Conservation (phyloP, 2,888 invertebrate species). For the Sarcophaga carnaria region DNA sequence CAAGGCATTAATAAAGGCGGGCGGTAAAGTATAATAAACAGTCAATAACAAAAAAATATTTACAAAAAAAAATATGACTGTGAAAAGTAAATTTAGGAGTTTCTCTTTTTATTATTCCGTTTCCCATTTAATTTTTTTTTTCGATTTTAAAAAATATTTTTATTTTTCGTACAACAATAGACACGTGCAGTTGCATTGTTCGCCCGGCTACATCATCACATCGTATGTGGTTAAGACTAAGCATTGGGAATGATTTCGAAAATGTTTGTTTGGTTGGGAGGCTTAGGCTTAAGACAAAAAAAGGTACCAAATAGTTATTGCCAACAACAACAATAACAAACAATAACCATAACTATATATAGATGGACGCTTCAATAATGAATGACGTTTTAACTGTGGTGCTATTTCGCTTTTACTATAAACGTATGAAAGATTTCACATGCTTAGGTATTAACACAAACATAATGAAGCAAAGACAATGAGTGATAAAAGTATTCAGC, state of each 20-base stretch:
- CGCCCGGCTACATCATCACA: constrained; percentile 7
- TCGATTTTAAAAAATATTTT: background rate
- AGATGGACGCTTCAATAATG: constrained; percentile 56
- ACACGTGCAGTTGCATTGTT: constrained; percentile 64
- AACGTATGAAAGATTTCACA: constrained; percentile 30
- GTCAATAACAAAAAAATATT: background rate
- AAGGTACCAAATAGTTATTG: constrained; percentile 17
- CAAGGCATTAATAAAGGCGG: constrained; percentile 39
- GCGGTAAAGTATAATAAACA: constrained; percentile 35
- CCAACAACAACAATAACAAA: background rate
- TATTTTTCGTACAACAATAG: constrained; percentile 49
- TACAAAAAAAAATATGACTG: background rate
- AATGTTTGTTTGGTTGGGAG: background rate
- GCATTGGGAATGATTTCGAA: background rate
- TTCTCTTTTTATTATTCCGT: constrained; percentile 5
- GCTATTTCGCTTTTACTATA: background rate
- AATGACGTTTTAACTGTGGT: constrained; percentile 61
- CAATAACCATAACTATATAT: background rate
- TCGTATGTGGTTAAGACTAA: background rate
- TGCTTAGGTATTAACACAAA: constrained; percentile 15
- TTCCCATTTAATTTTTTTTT: background rate
- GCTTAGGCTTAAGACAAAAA: constrained; percentile 1
- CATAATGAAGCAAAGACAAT: constrained; percentile 6
- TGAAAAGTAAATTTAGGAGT: constrained; percentile 43
- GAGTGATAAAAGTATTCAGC: background rate